These are phyloP conservation scores for Eristalis tenax DNA, from an alignment of 2,888 invertebrate species.

Conservation along the genomic window DNA sequence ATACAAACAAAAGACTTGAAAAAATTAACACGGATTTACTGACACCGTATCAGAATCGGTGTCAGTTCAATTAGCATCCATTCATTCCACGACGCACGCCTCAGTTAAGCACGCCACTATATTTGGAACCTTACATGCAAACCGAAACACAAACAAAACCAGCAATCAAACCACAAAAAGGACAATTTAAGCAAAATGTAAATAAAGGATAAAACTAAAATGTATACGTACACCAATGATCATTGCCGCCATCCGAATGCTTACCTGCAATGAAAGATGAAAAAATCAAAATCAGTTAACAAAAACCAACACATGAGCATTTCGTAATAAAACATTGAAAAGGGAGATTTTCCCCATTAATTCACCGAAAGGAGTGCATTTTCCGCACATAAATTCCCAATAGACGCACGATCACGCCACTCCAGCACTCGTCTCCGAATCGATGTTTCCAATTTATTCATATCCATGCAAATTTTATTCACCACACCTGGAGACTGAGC, in stretches of 20 bases:
- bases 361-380: slow-evolving; percentile 37
- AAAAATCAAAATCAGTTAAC: slow-evolving; percentile 46
- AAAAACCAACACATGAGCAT: slow-evolving; percentile 27
- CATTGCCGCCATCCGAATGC: slow-evolving; percentile 46
- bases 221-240: slow-evolving; percentile 47
- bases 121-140: neutral
- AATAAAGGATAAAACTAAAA: slow-evolving; percentile 10
- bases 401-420: slow-evolving; percentile 37
- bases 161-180: neutral
- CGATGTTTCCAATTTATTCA: slow-evolving; percentile 71
- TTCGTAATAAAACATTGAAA: slow-evolving; percentile 35
- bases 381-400: slow-evolving; percentile 66
- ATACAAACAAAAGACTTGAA: too few relatives aligned
- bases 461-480: slow-evolving; percentile 71
- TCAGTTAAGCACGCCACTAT: neutral
- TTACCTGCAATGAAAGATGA: slow-evolving; percentile 56
- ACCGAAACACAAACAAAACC: neutral
- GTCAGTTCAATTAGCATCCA: neutral
- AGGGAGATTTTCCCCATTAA: slow-evolving; percentile 36
- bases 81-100: neutral
- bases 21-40: neutral
- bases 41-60: neutral
- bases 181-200: slow-evolving; percentile 13
- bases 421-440: slow-evolving; percentile 41
- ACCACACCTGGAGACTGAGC: slow-evolving; percentile 57